Percentiles rank a stretch among this genome's conserved stretches.
phyloP scores from a whole-genome alignment of 2,888 invertebrate genomes.

The Mystacides longicornis region DNA sequence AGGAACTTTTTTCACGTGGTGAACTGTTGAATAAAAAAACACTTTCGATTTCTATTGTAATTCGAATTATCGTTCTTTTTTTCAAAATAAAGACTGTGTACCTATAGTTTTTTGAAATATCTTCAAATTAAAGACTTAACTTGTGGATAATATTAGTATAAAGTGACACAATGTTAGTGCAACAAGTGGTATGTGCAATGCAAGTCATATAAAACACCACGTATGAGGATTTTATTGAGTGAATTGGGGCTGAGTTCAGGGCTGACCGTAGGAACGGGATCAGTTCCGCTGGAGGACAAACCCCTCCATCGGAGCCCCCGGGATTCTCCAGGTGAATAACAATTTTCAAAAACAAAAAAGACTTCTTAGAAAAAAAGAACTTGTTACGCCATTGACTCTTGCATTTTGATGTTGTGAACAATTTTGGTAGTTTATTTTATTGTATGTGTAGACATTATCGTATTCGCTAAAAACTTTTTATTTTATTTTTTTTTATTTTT shows the following conservation, averaged over 20 bases:
- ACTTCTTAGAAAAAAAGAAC: not conserved
- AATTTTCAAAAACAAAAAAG: too few relatives aligned
- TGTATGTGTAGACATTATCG: not conserved
- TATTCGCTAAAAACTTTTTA: not conserved
- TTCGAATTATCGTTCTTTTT: too few relatives aligned
- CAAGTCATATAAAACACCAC: slow-evolving; percentile 28
- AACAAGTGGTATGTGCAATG: slow-evolving; percentile 3
- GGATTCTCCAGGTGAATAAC: slow-evolving; percentile 27
- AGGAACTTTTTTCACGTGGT: too few relatives aligned
- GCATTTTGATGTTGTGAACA: slow-evolving; percentile 7
- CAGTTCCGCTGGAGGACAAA: slow-evolving; percentile 46
- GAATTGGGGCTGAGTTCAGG: slow-evolving; percentile 48
- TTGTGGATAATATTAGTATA: too few relatives aligned
- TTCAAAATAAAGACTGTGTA: too few relatives aligned
- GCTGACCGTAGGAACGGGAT: slow-evolving; percentile 45
- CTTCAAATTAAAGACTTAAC: too few relatives aligned
- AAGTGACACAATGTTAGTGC: not conserved
- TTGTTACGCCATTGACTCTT: not conserved
- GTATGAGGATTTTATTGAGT: slow-evolving; percentile 53
- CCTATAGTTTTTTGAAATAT: too few relatives aligned
- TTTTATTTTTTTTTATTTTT: not conserved
- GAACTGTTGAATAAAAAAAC: too few relatives aligned
- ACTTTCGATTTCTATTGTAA: too few relatives aligned
- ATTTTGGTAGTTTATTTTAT: not conserved
- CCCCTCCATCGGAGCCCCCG: slow-evolving; percentile 41